phyloP scores from a whole-genome alignment of 2,888 invertebrate genomes.

The Escarpia spicata region DNA sequence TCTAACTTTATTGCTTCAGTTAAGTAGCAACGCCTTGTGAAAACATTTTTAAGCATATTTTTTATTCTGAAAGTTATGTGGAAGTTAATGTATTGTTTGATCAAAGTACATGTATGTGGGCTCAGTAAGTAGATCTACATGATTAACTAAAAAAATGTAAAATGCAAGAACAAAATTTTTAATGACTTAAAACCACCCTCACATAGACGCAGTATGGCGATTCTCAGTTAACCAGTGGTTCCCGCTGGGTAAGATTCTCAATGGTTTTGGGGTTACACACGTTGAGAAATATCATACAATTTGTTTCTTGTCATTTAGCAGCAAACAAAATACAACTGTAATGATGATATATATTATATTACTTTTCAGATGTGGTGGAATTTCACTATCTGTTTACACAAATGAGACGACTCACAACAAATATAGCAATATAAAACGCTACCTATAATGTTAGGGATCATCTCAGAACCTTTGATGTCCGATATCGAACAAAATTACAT shows the following conservation, averaged over 20 bases:
- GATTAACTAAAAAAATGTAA: too few species aligned
- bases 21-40: too few species aligned
- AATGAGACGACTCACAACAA: neutral
- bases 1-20: too few species aligned
- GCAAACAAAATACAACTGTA: neutral
- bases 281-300: neutral
- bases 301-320: neutral
- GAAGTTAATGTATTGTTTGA: too few species aligned
- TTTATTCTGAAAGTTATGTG: too few species aligned
- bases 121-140: too few species aligned
- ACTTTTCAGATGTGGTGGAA: neutral
- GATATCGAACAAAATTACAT: too few species aligned
- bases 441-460: neutral
- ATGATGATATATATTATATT: neutral
- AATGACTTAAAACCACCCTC: too few species aligned
- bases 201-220: neutral
- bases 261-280: neutral
- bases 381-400: neutral
- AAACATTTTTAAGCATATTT: too few species aligned
- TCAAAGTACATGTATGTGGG: too few species aligned
- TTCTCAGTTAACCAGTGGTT: neutral
- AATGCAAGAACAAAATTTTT: too few species aligned
- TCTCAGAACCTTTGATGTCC: neutral
- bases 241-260: neutral
- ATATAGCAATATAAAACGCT: neutral